phyloP scores from a whole-genome alignment of 2,797 vertebrate genomes.

The Moxostoma hubbsi region DNA sequence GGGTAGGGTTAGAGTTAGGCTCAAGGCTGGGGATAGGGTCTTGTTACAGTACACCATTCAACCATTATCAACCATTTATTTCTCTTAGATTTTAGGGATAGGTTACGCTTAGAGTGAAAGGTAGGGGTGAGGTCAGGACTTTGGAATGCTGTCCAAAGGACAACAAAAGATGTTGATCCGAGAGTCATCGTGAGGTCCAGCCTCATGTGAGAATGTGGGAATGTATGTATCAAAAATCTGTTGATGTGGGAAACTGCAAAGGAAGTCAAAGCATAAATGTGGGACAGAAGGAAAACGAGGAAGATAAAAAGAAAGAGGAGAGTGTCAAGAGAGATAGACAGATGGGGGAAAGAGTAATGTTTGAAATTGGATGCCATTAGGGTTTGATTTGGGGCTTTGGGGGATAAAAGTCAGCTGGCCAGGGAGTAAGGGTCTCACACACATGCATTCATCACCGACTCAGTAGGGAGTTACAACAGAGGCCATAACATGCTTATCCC shows the following conservation, averaged over 20 bases:
- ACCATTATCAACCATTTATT: too few species aligned
- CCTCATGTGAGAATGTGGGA: conserved; percentile 19
- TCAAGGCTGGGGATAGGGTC: too few species aligned
- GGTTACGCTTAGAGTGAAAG: too few species aligned
- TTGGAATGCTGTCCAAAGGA: too few species aligned
- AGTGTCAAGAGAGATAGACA: neutral
- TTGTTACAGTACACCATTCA: too few species aligned
- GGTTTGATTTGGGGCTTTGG: conserved; percentile 20
- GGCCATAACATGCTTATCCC: neutral
- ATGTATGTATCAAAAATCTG: conserved; percentile 10
- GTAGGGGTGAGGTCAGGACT: too few species aligned
- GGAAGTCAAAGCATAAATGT: conserved; percentile 24
- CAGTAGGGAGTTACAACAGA: conserved; percentile 21
- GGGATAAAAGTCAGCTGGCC: conserved; percentile 21
- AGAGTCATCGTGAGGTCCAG: neutral
- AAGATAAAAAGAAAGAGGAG: neutral
- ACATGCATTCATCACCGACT: conserved; percentile 17
- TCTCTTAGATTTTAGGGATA: too few species aligned
- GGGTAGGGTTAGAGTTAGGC: too few species aligned
- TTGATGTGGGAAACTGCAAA: conserved; percentile 36
- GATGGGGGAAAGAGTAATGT: conserved; percentile 10
- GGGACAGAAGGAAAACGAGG: conserved; percentile 3
- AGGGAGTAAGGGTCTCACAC: conserved; percentile 25
- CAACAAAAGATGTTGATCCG: neutral
- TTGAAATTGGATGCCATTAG: neutral